These are phyloP conservation scores for Heteractis magnifica DNA, from an alignment of 92 coral and sea anemone genomes.

Conservation along the genomic window DNA sequence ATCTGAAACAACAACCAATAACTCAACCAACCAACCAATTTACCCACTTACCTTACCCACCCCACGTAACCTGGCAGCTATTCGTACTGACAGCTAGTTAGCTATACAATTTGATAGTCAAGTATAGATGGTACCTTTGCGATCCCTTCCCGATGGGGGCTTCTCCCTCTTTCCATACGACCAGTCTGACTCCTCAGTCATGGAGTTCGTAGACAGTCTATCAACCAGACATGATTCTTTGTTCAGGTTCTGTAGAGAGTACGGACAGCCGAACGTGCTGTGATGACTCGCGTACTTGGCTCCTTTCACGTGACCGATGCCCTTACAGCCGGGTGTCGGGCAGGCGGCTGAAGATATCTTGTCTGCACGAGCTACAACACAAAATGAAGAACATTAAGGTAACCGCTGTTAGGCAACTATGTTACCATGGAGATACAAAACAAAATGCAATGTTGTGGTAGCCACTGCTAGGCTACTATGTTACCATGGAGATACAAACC, in stretches of 20 bases:
- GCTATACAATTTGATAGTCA: too few species aligned
- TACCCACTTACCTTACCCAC: too few species aligned
- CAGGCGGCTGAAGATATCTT: conserved; percentile 96
- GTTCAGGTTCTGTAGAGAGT: conserved; percentile 93
- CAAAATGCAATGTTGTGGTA: neutral
- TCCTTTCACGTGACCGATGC: conserved; percentile 98
- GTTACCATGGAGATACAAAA: neutral
- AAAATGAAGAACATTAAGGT: neutral
- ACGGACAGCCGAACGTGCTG: conserved; percentile 99
- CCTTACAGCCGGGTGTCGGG: conserved; percentile 99
- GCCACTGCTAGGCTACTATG: neutral
- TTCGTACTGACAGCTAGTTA: too few species aligned
- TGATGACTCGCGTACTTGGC: conserved; percentile 98
- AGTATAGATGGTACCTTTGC: conserved; percentile 5
- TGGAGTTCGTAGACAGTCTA: conserved; percentile 94
- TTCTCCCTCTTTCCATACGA: conserved; percentile 87
- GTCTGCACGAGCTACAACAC: conserved; percentile 70
- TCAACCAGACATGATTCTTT: conserved; percentile 98
- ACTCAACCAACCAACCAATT: neutral
- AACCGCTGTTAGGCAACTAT: neutral
- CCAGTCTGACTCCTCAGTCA: conserved; percentile 99
- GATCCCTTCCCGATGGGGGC: conserved; percentile 13
- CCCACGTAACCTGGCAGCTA: too few species aligned
- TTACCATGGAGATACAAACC: neutral
- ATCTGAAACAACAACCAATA: conserved; percentile 18